Evolutionary conservation across 2,797 vertebrate species (phyloP).

Genomic region (Brotula barbata): DNA sequence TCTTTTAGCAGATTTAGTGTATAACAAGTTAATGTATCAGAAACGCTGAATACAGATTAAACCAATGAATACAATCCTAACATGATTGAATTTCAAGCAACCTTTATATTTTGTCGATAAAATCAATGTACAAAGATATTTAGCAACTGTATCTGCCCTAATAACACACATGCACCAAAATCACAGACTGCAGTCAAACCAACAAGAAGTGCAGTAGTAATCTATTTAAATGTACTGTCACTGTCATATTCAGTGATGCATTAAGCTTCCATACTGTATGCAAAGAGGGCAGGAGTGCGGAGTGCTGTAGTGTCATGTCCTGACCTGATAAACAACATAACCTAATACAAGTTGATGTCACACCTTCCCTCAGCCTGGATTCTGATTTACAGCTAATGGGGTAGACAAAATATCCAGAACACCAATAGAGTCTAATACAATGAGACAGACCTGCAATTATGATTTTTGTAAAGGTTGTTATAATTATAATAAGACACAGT

Average conservation of each 20-base stretch:
- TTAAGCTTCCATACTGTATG: constrained; percentile 41
- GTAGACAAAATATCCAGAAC: constrained; percentile 7
- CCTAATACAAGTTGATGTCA: constrained; percentile 13
- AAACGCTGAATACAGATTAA: neutral
- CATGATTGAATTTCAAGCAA: constrained; percentile 36
- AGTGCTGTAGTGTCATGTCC: constrained; percentile 43
- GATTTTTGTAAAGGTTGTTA: constrained; percentile 11
- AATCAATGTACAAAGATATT: constrained; percentile 51
- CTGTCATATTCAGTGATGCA: constrained; percentile 14
- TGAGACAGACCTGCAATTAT: constrained; percentile 18
- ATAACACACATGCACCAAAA: constrained; percentile 62
- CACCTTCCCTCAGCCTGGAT: constrained; percentile 15
- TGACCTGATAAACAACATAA: constrained; percentile 49
- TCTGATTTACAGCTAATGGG: constrained; percentile 22
- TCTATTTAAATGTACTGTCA: constrained; percentile 41
- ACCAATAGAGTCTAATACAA: constrained; percentile 14
- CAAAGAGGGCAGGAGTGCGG: constrained; percentile 8
- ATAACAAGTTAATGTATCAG: no score
- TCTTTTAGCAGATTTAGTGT: no score
- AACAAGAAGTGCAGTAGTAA: constrained; percentile 17
- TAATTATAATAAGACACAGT: neutral
- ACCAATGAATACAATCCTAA: constrained; percentile 17
- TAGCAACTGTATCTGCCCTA: constrained; percentile 36
- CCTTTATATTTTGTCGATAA: constrained; percentile 51
- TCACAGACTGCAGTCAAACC: constrained; percentile 34